Percentiles rank a stretch among this genome's conserved stretches.
phyloP scores from a whole-genome alignment of 2,888 invertebrate species.

The Gortyna flavago region DNA sequence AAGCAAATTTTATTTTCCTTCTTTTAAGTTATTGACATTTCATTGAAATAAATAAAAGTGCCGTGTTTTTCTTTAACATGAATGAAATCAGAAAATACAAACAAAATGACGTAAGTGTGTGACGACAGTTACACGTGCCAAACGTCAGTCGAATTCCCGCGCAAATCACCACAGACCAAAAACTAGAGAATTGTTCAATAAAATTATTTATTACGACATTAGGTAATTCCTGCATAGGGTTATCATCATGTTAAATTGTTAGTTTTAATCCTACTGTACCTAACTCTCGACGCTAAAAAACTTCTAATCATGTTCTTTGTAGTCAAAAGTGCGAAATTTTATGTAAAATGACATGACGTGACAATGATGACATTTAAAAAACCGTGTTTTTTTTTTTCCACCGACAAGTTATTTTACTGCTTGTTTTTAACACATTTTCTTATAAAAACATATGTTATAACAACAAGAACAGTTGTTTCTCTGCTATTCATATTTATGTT shows the following conservation, averaged over 20 bases:
- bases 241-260: background rate
- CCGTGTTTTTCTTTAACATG: background rate
- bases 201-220: background rate
- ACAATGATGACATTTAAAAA: too few species aligned
- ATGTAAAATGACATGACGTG: background rate
- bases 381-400: too few species aligned
- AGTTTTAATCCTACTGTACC: background rate
- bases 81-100: background rate
- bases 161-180: constrained; percentile 6
- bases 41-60: background rate
- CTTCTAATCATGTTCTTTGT: background rate
- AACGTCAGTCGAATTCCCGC: constrained; percentile 34
- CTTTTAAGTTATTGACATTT: background rate
- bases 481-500: constrained; percentile 10
- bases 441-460: background rate
- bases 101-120: background rate
- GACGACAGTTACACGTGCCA: constrained; percentile 14
- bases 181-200: constrained; percentile 7
- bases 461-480: background rate
- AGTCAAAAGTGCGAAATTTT: background rate
- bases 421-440: background rate
- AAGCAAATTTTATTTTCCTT: background rate
- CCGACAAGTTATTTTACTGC: too few species aligned
- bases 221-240: background rate
- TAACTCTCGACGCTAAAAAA: background rate